These are phyloP conservation scores for Microcebus griseorufus DNA, from an alignment of 2,113 vertebrate genomes.

Conservation along the genomic window DNA sequence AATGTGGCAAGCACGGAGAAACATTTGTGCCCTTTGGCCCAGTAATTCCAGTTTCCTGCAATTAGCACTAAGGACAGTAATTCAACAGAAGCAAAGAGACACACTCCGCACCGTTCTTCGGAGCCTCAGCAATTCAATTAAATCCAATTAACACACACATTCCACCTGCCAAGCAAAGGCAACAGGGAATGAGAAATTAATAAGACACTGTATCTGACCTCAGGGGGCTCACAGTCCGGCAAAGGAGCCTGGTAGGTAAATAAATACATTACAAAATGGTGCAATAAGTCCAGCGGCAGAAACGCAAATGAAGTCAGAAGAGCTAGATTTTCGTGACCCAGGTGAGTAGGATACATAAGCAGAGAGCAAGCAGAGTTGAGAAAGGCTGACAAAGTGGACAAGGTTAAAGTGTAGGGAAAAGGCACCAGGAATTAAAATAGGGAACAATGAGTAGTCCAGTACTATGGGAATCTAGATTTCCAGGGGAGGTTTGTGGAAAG, in stretches of 20 bases:
- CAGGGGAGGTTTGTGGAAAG: background rate
- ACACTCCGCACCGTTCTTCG: background rate
- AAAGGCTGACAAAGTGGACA: background rate
- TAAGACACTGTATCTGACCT: slow-evolving; percentile 41
- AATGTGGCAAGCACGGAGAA: background rate
- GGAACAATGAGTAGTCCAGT: background rate
- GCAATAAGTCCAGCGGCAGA: background rate
- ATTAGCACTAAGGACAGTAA: background rate
- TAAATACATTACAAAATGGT: background rate
- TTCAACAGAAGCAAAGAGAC: slow-evolving; percentile 33
- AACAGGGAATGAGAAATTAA: slow-evolving; percentile 57
- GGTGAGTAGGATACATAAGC: background rate
- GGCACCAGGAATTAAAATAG: background rate
- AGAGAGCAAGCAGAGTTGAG: background rate
- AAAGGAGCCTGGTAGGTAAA: background rate
- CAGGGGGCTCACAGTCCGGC: slow-evolving; percentile 23
- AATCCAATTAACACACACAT: slow-evolving; percentile 47
- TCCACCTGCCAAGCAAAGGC: slow-evolving; percentile 50
- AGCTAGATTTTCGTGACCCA: background rate
- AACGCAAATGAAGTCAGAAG: background rate
- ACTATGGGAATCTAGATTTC: background rate
- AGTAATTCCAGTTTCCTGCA: slow-evolving; percentile 44
- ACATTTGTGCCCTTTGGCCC: background rate
- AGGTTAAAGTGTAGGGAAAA: background rate
- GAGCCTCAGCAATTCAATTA: slow-evolving; percentile 44